These are phyloP conservation scores for Aquatica leii DNA, from an alignment of 2,888 invertebrate species.

Conservation along the genomic window DNA sequence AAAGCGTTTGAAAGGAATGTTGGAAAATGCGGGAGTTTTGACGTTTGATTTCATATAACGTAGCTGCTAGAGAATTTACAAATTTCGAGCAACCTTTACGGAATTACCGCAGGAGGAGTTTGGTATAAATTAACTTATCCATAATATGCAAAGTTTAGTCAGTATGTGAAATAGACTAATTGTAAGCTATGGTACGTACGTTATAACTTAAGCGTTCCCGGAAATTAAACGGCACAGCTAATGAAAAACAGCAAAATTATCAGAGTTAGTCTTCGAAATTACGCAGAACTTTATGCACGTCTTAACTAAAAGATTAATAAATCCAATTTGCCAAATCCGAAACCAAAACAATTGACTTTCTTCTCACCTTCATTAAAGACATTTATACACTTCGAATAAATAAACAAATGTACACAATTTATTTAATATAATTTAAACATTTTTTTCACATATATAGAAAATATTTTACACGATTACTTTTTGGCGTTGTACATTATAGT, in stretches of 20 bases:
- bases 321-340: neutral
- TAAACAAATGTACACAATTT: slow-evolving; percentile 35
- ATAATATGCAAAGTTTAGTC: slow-evolving; percentile 26
- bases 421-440: slow-evolving; percentile 31
- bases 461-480: slow-evolving; percentile 32
- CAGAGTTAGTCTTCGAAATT: neutral
- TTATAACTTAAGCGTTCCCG: slow-evolving; percentile 19
- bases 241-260: slow-evolving; percentile 21
- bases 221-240: slow-evolving; percentile 22
- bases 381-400: slow-evolving; percentile 3
- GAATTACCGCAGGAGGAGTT: slow-evolving; percentile 20
- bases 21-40: slow-evolving; percentile 25
- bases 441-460: slow-evolving; percentile 34
- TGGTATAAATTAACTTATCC: slow-evolving; percentile 23
- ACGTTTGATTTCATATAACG: slow-evolving; percentile 29
- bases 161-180: slow-evolving; percentile 25
- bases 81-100: slow-evolving; percentile 17
- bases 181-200: slow-evolving; percentile 21
- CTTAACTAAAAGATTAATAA: slow-evolving; percentile 6
- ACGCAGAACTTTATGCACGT: slow-evolving; percentile 1
- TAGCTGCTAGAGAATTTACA: slow-evolving; percentile 15
- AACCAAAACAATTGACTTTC: too few relatives aligned
- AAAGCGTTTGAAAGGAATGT: slow-evolving; percentile 30
- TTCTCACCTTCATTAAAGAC: neutral
- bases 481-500: slow-evolving; percentile 30